Evolutionary conservation across 2,113 vertebrate species (phyloP), one percentile per base, ranked within the genome.

Genomic region (Calidris pygmaea): DNA sequence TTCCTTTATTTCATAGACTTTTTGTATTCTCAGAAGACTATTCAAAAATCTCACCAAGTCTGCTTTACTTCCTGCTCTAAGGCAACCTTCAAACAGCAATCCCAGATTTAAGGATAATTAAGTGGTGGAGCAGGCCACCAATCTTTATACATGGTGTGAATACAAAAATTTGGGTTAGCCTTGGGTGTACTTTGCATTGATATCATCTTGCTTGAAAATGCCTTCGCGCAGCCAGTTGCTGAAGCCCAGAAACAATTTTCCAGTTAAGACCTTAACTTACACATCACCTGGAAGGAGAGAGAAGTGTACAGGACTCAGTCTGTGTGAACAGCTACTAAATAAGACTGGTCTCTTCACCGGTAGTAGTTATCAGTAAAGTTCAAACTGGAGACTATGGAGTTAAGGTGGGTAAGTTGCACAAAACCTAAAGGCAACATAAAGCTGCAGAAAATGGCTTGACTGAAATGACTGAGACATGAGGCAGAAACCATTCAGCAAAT

Each of bases 401-500:
- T 96, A 96, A 93, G 75, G 68, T 59, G 32, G n/a, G 26, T 23
- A 63, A 68, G 39, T 18, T 27, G 48, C 37, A 70, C 9, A 41
- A 56, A 82, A 89, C 6, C 10, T 84, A 58, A 93, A 88, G 56
- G 68, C 27, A 3, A 63, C 17, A 15, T 58, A 85, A 82, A 91
- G 32, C 74, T 73, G 62, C 58, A 79, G 80, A 73, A 95, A 94
- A 76, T 21, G 74, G 62, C 63, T 94, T 83, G 91, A 58, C 77
- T 3, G 0, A 92, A 93, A 87, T 65, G 89, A 65, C 67, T 66
- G 81, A 92, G 89, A 80, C 71, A 62, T 32, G 45, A 91, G 77
- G 89, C 63, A 85, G 95, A 95, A 95, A 85, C 63, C 1, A 3
- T 80, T 89, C 77, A 76, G 89, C 23, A 95, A 91, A 96, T 87